Percentiles rank a stretch among this genome's conserved stretches.
Evolutionary conservation across 1,140 invertebrate genomes (phyloP).

Genomic region (Sinella curviseta): DNA sequence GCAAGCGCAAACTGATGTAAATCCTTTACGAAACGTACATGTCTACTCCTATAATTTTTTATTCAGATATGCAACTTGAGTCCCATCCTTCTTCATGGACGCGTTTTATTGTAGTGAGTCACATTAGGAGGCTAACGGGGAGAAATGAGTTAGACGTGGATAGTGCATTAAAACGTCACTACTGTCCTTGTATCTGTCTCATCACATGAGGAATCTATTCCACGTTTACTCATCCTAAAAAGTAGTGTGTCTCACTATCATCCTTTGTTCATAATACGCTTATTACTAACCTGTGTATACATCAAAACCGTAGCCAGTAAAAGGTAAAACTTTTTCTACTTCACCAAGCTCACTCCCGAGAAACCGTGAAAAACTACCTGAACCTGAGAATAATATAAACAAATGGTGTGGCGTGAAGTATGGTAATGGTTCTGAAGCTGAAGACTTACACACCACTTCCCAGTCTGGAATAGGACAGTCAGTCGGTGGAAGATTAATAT

Average conservation of each 20-base stretch:
- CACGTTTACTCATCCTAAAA: neutral
- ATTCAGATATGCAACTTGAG: no score
- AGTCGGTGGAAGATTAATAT: neutral
- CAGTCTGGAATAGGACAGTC: neutral
- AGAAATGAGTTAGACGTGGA: slow-evolving; percentile 9
- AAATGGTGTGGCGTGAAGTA: neutral
- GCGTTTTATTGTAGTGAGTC: no score
- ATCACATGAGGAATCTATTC: neutral
- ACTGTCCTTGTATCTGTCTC: neutral
- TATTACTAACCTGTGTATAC: neutral
- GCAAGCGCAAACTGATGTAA: no score
- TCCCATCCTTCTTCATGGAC: no score
- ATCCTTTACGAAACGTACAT: no score
- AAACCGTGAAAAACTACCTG: neutral
- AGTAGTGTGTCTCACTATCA: neutral
- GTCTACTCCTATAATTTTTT: no score
- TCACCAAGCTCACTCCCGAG: neutral
- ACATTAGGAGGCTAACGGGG: no score
- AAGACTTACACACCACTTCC: neutral
- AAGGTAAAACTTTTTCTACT: neutral
- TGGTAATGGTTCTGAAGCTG: neutral
- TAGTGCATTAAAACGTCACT: slow-evolving; percentile 22
- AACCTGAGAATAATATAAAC: neutral
- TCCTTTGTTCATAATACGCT: neutral
- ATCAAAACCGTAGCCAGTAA: neutral